Evolutionary conservation across 2,888 invertebrate species (phyloP).

Genomic region (Pediacus dermestoides): DNA sequence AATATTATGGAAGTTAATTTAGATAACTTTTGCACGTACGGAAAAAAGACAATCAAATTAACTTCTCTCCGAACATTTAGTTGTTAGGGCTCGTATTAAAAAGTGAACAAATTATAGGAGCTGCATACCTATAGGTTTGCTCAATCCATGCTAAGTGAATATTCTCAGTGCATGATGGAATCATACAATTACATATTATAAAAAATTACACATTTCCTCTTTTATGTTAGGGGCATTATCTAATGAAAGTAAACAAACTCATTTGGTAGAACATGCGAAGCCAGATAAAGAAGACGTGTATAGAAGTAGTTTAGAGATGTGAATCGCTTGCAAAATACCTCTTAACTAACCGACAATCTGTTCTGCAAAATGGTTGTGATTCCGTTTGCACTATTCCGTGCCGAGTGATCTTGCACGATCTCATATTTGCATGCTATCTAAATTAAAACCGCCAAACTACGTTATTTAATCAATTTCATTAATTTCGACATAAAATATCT

Average conservation of each 20-base stretch:
- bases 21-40: too few relatives aligned
- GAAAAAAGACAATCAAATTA: too few relatives aligned
- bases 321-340: constrained; percentile 22
- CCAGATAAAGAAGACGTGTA: constrained; percentile 9
- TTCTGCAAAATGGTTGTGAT: constrained; percentile 31
- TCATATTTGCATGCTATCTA: constrained; percentile 20
- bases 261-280: constrained; percentile 1
- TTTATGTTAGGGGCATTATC: background rate
- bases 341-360: constrained; percentile 33
- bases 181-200: constrained; percentile 2
- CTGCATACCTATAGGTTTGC: too few relatives aligned
- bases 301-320: constrained; percentile 15
- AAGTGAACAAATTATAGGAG: too few relatives aligned
- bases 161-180: too few relatives aligned
- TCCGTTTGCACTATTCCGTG: constrained; percentile 20
- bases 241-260: constrained; percentile 2
- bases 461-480: background rate
- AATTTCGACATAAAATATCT: too few relatives aligned
- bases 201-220: constrained; percentile 2
- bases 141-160: too few relatives aligned
- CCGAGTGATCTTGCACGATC: constrained; percentile 11
- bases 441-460: constrained; percentile 17
- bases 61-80: too few relatives aligned
- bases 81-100: too few relatives aligned
- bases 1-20: too few relatives aligned